phyloP scores from a whole-genome alignment of 1,140 invertebrate species.

The Orchestia grillus region DNA sequence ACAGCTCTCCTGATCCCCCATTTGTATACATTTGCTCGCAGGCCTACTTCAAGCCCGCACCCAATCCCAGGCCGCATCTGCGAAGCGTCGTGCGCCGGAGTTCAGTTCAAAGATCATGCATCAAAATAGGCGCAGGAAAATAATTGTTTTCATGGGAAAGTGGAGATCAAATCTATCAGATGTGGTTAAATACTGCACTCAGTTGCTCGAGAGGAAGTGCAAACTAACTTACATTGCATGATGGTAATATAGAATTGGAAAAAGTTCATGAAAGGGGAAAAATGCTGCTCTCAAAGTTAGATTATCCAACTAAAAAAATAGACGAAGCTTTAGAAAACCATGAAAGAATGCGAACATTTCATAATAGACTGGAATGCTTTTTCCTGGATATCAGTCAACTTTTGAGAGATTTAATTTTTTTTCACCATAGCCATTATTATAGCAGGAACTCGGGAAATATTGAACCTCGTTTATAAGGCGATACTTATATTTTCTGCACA shows the following conservation, averaged over 20 bases:
- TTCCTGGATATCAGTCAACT: not conserved
- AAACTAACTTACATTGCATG: not conserved
- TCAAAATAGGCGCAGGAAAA: not conserved
- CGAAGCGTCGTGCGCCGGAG: not conserved
- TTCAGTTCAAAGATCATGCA: not conserved
- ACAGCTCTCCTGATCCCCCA: constrained; percentile 14
- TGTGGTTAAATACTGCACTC: not conserved
- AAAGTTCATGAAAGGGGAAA: not conserved
- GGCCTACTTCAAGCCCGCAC: not conserved
- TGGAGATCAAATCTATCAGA: not conserved
- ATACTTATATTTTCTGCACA: not conserved
- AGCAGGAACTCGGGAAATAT: not conserved
- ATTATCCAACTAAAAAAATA: not conserved
- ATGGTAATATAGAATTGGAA: not conserved
- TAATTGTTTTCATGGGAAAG: not conserved
- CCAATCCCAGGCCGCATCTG: not conserved
- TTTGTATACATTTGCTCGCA: constrained; percentile 28
- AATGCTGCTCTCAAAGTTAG: not conserved
- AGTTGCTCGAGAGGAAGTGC: not conserved
- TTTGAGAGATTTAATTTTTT: not conserved
- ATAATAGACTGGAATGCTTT: not conserved
- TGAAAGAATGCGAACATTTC: not conserved
- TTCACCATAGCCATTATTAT: not conserved
- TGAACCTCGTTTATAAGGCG: not conserved
- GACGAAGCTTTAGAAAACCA: not conserved